Evolutionary conservation across 2,797 vertebrate genomes (phyloP), one percentile per base, ranked within the genome.

Genomic region (Kryptopterus vitreolus): DNA sequence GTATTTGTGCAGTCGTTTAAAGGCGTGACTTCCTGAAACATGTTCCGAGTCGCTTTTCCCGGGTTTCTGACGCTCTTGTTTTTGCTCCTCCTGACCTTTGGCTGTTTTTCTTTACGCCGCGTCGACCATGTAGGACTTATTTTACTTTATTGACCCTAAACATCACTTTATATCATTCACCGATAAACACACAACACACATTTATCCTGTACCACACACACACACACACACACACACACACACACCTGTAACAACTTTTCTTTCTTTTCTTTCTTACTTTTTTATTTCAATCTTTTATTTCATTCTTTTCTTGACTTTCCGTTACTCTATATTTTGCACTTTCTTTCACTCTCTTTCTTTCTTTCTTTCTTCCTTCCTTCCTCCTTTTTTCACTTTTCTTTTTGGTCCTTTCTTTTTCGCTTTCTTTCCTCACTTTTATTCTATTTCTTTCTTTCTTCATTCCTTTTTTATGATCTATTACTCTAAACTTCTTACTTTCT

Each of bases 11-110:
- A 52, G 26, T 52, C 16, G 52, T 5, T 12, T 12, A 1, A 31
- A 33, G 68, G 68, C 48, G 68, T 70, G 26, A 70, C 46, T 52
- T 70, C 66, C 66, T 70, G n/a, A 70, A 31, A 52, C 10, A 2
- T 20, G 68, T 52, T 48, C 48, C 31, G 6, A 11, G 66, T 70
- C 68, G 26, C 68, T 20, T 35, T 31, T 22, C 16, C 46, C 48
- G 12, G 48, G 16, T 52, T 31, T 9, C 26, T 46, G 38, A 43
- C 2, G n/a, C 22, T 24, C 35, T 5, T 5, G 46, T 52, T 70
- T 31, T 50, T 26, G 29, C 26, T 50, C 24, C 15, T 50, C 31
- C 68, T 52, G 68, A 52, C 46, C 43, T 24, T 18, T 69, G 46
- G 8, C 66, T 69, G 66, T 48, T 69, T 69, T 69, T 70, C 26